Percentiles rank a stretch among this genome's conserved stretches.
These are phyloP conservation scores for Lacanobia wlatinum DNA, from an alignment of 2,888 invertebrate species.

Conservation along the genomic window DNA sequence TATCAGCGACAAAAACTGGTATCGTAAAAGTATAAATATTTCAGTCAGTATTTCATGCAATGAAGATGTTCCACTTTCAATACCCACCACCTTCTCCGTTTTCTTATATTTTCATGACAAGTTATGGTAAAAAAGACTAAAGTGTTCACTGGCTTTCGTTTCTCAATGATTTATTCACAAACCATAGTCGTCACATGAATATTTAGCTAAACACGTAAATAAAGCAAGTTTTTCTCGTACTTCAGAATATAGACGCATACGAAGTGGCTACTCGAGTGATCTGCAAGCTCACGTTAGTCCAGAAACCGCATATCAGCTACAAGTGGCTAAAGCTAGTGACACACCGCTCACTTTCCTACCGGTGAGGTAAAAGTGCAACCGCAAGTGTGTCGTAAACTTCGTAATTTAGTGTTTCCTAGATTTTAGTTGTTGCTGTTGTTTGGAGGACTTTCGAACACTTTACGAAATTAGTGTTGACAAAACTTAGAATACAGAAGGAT, in stretches of 20 bases:
- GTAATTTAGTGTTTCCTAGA: slow-evolving; percentile 69
- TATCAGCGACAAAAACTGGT: not conserved
- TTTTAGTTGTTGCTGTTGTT: slow-evolving; percentile 39
- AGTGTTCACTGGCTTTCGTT: not conserved
- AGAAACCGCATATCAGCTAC: slow-evolving; percentile 82
- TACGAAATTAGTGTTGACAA: not conserved
- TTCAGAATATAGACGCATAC: slow-evolving; percentile 35
- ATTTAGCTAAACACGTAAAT: slow-evolving; percentile 12
- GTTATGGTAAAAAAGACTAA: not conserved
- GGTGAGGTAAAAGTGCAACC: slow-evolving; percentile 81
- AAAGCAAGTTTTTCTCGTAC: slow-evolving; percentile 41
- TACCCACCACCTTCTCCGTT: not conserved
- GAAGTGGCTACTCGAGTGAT: slow-evolving; percentile 56
- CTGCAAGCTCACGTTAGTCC: slow-evolving; percentile 58
- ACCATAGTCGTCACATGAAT: slow-evolving; percentile 13
- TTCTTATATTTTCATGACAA: not conserved
- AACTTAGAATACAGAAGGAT: not conserved
- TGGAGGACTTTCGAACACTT: not conserved
- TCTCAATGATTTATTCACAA: slow-evolving; percentile 10
- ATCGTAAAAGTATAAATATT: not conserved
- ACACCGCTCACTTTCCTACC: slow-evolving; percentile 76
- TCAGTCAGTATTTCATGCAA: not conserved
- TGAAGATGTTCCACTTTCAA: not conserved
- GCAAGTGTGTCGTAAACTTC: slow-evolving; percentile 71
- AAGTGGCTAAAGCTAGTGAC: slow-evolving; percentile 80